Evolutionary conservation across 2,888 invertebrate species (phyloP).

Genomic region (Philonicus albiceps): DNA sequence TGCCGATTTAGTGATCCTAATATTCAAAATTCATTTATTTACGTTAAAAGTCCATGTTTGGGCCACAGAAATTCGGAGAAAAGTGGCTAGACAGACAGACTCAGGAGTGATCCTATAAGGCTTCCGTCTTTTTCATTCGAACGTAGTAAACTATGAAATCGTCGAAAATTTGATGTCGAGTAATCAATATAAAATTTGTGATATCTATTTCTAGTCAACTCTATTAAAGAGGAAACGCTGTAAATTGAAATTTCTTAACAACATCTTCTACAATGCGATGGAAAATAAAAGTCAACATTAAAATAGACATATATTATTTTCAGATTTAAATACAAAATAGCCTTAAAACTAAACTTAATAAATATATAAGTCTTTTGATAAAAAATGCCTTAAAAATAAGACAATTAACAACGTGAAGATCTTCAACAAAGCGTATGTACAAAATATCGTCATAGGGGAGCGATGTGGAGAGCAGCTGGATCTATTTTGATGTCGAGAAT

Average conservation of each 20-base stretch:
- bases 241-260: background rate
- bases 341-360: background rate
- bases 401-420: slow-evolving; percentile 10
- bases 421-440: slow-evolving; percentile 12
- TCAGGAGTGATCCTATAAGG: no score
- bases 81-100: no score
- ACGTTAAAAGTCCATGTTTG: no score
- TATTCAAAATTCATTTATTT: no score
- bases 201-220: no score
- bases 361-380: slow-evolving; percentile 13
- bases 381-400: slow-evolving; percentile 7
- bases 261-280: background rate
- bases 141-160: no score
- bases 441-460: background rate
- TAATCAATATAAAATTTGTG: no score
- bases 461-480: slow-evolving; percentile 20
- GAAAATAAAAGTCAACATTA: background rate
- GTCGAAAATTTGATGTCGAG: no score
- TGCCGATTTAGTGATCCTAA: no score
- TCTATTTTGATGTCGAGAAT: slow-evolving; percentile 54
- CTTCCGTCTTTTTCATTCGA: no score
- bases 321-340: background rate
- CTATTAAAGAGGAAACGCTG: no score
- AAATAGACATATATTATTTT: background rate
- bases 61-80: no score